These are phyloP conservation scores for Elgaria multicarinata DNA, from an alignment of 2,113 vertebrate genomes.

Conservation along the genomic window DNA sequence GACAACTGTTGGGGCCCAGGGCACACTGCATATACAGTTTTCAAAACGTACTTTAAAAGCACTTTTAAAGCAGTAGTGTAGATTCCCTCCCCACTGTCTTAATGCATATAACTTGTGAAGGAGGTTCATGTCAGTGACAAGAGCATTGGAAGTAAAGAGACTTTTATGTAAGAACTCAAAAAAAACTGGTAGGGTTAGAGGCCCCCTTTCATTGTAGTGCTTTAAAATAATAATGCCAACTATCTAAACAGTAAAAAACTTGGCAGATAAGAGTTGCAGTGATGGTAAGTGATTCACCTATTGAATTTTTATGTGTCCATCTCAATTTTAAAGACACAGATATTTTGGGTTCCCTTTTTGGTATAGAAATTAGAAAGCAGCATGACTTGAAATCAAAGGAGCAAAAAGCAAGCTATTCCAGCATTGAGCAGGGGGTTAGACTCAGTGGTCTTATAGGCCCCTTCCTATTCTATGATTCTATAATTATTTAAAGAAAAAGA, in stretches of 20 bases:
- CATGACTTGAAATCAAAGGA: background rate
- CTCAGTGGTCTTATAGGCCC: too few species aligned
- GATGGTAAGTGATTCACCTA: background rate
- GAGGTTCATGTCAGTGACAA: background rate
- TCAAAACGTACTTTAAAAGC: too few species aligned
- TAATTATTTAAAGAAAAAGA: too few species aligned
- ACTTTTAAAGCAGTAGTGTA: too few species aligned
- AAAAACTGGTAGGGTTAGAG: background rate
- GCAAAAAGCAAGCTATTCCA: background rate
- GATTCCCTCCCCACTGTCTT: too few species aligned
- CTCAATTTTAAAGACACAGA: background rate
- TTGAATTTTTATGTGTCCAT: background rate
- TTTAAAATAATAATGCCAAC: background rate
- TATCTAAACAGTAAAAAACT: background rate
- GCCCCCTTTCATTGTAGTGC: background rate
- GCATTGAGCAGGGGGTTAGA: too few species aligned
- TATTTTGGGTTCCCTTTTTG: background rate
- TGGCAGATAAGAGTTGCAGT: background rate
- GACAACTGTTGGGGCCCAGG: too few species aligned
- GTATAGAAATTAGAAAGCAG: background rate
- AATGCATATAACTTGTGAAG: too few species aligned
- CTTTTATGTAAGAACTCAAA: background rate
- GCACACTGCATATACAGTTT: too few species aligned
- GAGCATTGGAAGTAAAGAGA: background rate
- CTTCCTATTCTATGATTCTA: too few species aligned